Evolutionary conservation across 2,888 invertebrate genomes (phyloP).

Genomic region (Nysson spinosus): DNA sequence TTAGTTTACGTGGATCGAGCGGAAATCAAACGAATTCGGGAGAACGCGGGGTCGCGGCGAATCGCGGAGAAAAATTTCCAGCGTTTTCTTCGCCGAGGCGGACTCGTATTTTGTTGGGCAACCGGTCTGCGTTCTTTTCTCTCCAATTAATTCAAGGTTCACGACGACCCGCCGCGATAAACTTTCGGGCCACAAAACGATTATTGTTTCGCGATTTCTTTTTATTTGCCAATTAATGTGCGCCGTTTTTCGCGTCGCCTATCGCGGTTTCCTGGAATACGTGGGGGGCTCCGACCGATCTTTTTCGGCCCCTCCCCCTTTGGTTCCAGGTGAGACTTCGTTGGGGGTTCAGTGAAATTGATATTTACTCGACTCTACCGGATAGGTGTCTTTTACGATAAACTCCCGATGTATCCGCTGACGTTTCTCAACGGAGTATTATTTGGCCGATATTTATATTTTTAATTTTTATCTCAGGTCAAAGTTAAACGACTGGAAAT

Average conservation of each 20-base stretch:
- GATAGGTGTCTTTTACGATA: no score
- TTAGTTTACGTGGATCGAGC: no score
- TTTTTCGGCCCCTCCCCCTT: no score
- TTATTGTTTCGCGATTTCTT: constrained; percentile 40
- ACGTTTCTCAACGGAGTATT: not conserved
- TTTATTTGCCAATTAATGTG: constrained; percentile 7
- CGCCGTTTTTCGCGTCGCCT: not conserved
- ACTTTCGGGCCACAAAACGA: constrained; percentile 55
- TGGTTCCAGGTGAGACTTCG: no score
- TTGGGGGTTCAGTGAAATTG: no score
- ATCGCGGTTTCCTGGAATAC: not conserved
- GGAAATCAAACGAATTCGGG: no score
- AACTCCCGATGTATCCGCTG: no score
- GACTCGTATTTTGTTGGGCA: constrained; percentile 11
- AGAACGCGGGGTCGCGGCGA: no score
- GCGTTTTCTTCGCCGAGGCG: not conserved
- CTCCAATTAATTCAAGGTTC: constrained; percentile 33
- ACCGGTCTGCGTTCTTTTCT: not conserved
- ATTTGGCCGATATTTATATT: constrained; percentile 14
- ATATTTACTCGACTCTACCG: no score
- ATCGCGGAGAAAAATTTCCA: not conserved
- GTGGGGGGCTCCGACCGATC: no score
- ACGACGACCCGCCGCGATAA: constrained; percentile 37
- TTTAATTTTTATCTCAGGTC: constrained; percentile 41
- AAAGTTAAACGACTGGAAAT: constrained; percentile 31